phyloP scores from a whole-genome alignment of 2,888 invertebrate genomes.

The Dilophus febrilis region DNA sequence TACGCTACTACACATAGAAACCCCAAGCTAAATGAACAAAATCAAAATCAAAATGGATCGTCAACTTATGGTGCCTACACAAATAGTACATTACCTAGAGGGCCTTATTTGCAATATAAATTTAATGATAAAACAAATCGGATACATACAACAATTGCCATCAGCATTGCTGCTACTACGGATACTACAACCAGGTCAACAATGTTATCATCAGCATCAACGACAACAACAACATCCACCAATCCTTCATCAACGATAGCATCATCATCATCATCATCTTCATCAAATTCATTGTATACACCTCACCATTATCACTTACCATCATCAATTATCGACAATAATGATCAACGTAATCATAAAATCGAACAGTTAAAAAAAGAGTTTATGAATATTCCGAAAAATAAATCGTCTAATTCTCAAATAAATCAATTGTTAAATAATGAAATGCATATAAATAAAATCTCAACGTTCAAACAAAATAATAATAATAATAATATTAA shows the following conservation, averaged over 20 bases:
- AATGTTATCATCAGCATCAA: conserved; percentile 5
- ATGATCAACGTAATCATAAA: conserved; percentile 4
- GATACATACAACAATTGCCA: too few species aligned
- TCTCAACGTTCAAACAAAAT: too few species aligned
- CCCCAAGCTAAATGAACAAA: not conserved
- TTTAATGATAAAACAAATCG: conserved; percentile 13
- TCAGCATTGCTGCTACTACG: not conserved
- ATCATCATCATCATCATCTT: not conserved
- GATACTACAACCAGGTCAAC: conserved; percentile 2
- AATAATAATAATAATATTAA: too few species aligned
- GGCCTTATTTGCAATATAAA: conserved; percentile 17
- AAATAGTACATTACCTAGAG: conserved; percentile 14
- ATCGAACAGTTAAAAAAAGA: conserved; percentile 3
- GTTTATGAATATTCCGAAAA: conserved; percentile 3
- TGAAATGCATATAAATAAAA: too few species aligned
- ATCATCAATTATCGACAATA: conserved; percentile 6
- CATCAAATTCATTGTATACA: not conserved
- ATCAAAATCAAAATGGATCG: too few species aligned
- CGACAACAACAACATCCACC: conserved; percentile 4
- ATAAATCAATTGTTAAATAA: too few species aligned
- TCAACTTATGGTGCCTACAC: conserved; percentile 16
- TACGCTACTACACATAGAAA: conserved; percentile 2
- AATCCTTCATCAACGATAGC: conserved; percentile 2
- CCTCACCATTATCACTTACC: too few species aligned
- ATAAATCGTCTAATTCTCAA: not conserved